Evolutionary conservation across 2,888 invertebrate species (phyloP), one percentile per base, ranked within the genome.

Genomic region (Mythimna impura): DNA sequence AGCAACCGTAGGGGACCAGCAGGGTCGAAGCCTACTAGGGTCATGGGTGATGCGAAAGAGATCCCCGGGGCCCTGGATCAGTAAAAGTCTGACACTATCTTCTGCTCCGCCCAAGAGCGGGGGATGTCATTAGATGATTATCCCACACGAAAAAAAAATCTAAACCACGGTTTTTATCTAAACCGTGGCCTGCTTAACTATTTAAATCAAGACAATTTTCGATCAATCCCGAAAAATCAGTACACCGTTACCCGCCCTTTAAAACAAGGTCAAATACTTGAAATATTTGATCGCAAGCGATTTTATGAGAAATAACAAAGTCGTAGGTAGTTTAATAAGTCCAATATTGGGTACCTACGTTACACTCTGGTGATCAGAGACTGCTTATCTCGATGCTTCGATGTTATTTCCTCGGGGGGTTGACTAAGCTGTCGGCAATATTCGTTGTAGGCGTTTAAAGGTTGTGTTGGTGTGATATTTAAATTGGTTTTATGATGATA

Each of bases 261-360:
- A 36, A 50, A 10, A 69, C 34, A 57, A 63, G 55, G 50, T 73
- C 58, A 64, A 66, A 55, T 25, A 43, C 30, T 76, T 80, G 74
- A 84, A 82, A 80, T 82, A 83, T 80, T 80, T 74, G 72, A 76
- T 82, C 60, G 65, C 71, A 66, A 82, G 47, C 66, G 62, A 73
- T 72, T 81, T 62, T 34, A 58, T 70, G 17, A 58, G 7, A 66
- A 73, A 81, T 76, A 73, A 82, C 80, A 78, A 73, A 80, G 75
- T 40, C 17, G 9, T 55, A 55, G 73, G 52, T 70, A 55, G 30
- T 73, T 10, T 57, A 68, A 80, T 80, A 80, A 71, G 47, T 71
- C 20, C 55, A 57, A 72, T 78, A 78, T 84, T 76, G 83, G 67
- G 54, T 77, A 55, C 34, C 50, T 58, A 47, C 47, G 47, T 47